phyloP scores from a whole-genome alignment of 2,888 invertebrate genomes.

The Cecidostiba fungosa region DNA sequence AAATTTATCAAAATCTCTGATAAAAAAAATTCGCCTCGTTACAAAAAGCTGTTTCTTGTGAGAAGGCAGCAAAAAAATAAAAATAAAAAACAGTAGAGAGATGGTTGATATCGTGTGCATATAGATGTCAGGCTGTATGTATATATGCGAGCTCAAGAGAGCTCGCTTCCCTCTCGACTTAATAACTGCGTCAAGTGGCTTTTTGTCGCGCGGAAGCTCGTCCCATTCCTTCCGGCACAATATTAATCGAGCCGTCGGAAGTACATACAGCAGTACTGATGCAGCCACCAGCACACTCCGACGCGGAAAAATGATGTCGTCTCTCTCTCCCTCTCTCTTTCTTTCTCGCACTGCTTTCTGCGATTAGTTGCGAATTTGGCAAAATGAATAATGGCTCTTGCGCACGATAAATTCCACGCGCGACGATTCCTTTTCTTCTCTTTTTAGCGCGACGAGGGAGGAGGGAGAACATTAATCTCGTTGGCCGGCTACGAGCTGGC shows the following conservation, averaged over 20 bases:
- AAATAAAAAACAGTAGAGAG: too few relatives aligned
- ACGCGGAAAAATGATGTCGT: not conserved
- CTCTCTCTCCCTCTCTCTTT: not conserved
- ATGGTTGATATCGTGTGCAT: too few relatives aligned
- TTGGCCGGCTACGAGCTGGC: not conserved
- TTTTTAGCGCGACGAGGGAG: not conserved
- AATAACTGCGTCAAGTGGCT: slow-evolving; percentile 32
- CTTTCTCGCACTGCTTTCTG: not conserved
- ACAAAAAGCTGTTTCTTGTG: too few relatives aligned
- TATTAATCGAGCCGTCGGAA: slow-evolving; percentile 33
- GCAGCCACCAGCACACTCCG: not conserved
- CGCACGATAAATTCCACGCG: slow-evolving; percentile 33
- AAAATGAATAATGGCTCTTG: slow-evolving; percentile 2
- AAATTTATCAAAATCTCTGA: too few relatives aligned
- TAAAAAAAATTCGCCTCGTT: too few relatives aligned
- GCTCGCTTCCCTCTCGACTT: slow-evolving; percentile 15
- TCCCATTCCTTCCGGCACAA: not conserved
- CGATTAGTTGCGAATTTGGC: slow-evolving; percentile 31
- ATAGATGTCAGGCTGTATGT: not conserved
- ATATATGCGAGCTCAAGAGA: not conserved
- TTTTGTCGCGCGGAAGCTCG: slow-evolving; percentile 33
- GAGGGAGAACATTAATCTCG: slow-evolving; percentile 38
- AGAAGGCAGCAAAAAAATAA: too few relatives aligned
- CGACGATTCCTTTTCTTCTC: not conserved
- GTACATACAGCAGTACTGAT: not conserved